Evolutionary conservation across 1,140 invertebrate genomes (phyloP).

Genomic region (Ostrea denselamellosa): DNA sequence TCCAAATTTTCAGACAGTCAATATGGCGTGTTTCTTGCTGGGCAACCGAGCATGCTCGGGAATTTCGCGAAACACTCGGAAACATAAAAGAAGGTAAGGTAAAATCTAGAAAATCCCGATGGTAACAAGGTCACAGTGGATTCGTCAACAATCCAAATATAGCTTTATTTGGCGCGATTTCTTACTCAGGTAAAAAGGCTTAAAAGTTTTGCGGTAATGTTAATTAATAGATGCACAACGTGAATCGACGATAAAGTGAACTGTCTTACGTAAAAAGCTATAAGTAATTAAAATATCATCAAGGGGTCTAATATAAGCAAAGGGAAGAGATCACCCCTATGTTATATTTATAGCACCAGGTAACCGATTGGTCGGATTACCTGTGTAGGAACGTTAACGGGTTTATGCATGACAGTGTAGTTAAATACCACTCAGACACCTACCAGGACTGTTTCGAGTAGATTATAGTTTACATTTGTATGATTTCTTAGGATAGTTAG

Average conservation of each 20-base stretch:
- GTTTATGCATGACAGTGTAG: constrained; percentile 55
- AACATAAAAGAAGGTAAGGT: not conserved
- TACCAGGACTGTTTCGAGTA: constrained; percentile 35
- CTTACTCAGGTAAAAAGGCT: not conserved
- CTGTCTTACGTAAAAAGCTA: not conserved
- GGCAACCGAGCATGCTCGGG: constrained; percentile 60
- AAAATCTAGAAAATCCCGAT: constrained; percentile 41
- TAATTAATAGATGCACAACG: not conserved
- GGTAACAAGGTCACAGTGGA: constrained; percentile 32
- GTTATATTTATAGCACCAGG: constrained; percentile 54
- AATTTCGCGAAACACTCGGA: constrained; percentile 41
- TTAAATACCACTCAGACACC: constrained; percentile 53
- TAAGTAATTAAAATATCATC: not conserved
- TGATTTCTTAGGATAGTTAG: constrained; percentile 51
- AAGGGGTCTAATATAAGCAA: constrained; percentile 1
- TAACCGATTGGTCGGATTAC: constrained; percentile 54
- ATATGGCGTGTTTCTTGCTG: constrained; percentile 78
- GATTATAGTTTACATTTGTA: constrained; percentile 21
- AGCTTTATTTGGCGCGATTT: constrained; percentile 49
- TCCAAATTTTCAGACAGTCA: constrained; percentile 72
- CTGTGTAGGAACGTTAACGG: constrained; percentile 54
- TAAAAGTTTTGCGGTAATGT: not conserved
- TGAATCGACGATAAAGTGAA: constrained; percentile 10
- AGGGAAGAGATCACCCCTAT: constrained; percentile 23
- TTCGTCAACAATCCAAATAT: constrained; percentile 60